Conservation (phyloP, 1,140 invertebrate genomes). For the Glomeris maerens region DNA sequence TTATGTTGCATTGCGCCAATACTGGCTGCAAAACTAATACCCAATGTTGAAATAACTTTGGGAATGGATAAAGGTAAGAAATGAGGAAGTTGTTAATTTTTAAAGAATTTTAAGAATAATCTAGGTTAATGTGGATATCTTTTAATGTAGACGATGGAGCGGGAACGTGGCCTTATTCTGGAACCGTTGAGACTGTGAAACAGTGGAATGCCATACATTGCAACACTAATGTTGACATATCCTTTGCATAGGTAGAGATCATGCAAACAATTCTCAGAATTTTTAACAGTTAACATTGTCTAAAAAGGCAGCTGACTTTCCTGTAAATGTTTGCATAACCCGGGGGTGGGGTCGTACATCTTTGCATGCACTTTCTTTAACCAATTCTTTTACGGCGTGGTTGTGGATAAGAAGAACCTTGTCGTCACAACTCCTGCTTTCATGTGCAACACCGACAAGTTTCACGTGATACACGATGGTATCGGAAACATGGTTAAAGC, state of each 20-base stretch:
- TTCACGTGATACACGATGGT: slow-evolving; percentile 39
- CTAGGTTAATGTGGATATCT: slow-evolving; percentile 6
- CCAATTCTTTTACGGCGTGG: slow-evolving; percentile 33
- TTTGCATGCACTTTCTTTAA: too few species aligned
- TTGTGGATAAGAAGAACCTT: slow-evolving; percentile 36
- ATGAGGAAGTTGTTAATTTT: slow-evolving; percentile 15
- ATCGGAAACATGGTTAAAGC: slow-evolving; percentile 39
- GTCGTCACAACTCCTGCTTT: slow-evolving; percentile 45
- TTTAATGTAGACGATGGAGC: slow-evolving; percentile 25
- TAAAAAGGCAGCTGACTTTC: too few species aligned
- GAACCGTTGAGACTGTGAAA: slow-evolving; percentile 36
- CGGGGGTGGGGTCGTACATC: too few species aligned
- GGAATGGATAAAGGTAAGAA: slow-evolving; percentile 32
- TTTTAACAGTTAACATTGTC: too few species aligned
- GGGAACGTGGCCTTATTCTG: slow-evolving; percentile 43
- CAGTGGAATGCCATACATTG: slow-evolving; percentile 36
- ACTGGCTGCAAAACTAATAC: slow-evolving; percentile 37
- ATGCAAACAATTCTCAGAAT: too few species aligned
- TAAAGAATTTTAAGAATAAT: slow-evolving; percentile 16
- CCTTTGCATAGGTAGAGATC: slow-evolving; percentile 25
- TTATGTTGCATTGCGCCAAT: slow-evolving; percentile 45
- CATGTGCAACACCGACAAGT: slow-evolving; percentile 37
- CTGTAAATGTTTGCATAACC: too few species aligned
- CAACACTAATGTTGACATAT: slow-evolving; percentile 31
- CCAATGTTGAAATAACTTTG: slow-evolving; percentile 40